Base-by-base conservation (phyloP, 2,113 vertebrate genomes). In the Columba livia region DNA sequence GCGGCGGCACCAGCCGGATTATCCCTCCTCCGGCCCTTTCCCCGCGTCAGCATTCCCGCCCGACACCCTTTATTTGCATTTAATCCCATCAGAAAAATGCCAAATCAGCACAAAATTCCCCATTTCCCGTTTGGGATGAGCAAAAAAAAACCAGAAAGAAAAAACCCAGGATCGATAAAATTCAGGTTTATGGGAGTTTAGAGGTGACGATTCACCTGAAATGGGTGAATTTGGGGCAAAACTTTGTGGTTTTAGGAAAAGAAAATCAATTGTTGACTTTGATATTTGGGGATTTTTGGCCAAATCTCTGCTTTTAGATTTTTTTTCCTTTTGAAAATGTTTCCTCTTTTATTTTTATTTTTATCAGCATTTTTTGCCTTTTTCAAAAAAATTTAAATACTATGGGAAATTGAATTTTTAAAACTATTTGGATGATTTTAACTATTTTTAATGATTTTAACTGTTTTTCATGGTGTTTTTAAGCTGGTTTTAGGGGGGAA, bases 1-100 rank as follows among this genome's bases (percentile, higher is more conserved):
- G 29, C 62, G 3, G 32, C 31, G 36, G 92, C 58, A 29, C 94
- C 81, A 18, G 32, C 29, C 11, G n/a, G 94, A 96, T 96, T 90
- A 96, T 56, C 82, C 81, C 71, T 24, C 53, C 40, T 28, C 38
- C 24, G 32, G 53, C 80, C 47, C 70, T 16, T 89, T 34, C 89
- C 87, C 80, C 5, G 91, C 42, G 38, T 93, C 95, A 89, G 85
- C 91, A 91, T 66, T 94, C 90, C 86, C 11, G 13, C 51, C 66
- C 32, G 21, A 16, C 64, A 5, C 36, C 24, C 36, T 26, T 61
- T 32, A 12, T 38, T 61, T 36, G 23, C 18, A 40, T 28, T 20
- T 28, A 5, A 2, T 26, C n/a, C 29, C 50, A 12, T 8, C 69
- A 5, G 5, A 20, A 42, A 64, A 80, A 72, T 16, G 40, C 48